phyloP scores from a whole-genome alignment of 2,113 vertebrate species.

The Sakesphorus luctuosus region DNA sequence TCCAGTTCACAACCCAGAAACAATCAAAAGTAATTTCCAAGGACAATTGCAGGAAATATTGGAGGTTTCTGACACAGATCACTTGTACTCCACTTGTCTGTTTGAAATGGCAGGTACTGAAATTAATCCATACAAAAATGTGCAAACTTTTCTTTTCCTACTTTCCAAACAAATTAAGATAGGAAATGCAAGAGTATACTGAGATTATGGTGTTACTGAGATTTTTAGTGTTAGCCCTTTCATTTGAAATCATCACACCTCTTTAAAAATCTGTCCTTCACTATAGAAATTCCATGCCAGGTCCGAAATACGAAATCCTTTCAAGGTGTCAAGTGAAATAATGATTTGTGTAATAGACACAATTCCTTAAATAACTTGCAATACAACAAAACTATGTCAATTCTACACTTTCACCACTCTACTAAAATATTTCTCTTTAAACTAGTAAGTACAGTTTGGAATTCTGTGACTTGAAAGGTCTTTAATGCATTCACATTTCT shows the following conservation, averaged over 20 bases:
- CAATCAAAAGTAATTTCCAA: background rate
- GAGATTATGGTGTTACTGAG: background rate
- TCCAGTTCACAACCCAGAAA: constrained; percentile 23
- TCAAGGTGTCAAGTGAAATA: background rate
- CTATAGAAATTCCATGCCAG: background rate
- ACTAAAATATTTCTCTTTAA: background rate
- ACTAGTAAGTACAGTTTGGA: background rate
- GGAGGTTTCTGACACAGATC: background rate
- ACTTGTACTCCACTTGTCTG: background rate
- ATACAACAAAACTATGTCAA: background rate
- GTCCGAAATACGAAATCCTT: background rate
- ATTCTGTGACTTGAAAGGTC: background rate
- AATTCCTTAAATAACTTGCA: background rate
- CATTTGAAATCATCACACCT: background rate
- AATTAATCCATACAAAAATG: background rate
- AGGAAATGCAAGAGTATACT: background rate
- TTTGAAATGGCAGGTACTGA: background rate
- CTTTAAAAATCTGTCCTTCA: background rate
- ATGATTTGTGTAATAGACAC: background rate
- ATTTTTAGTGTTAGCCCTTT: background rate
- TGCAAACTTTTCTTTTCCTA: background rate
- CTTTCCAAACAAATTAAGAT: background rate
- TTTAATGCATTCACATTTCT: background rate
- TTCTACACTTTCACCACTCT: background rate
- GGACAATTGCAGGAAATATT: background rate